A percentile compares a stretch with the other conserved stretches of the same genome.
phyloP scores from a whole-genome alignment of 2,888 invertebrate genomes.

The Eueremaeus valkanovi region DNA sequence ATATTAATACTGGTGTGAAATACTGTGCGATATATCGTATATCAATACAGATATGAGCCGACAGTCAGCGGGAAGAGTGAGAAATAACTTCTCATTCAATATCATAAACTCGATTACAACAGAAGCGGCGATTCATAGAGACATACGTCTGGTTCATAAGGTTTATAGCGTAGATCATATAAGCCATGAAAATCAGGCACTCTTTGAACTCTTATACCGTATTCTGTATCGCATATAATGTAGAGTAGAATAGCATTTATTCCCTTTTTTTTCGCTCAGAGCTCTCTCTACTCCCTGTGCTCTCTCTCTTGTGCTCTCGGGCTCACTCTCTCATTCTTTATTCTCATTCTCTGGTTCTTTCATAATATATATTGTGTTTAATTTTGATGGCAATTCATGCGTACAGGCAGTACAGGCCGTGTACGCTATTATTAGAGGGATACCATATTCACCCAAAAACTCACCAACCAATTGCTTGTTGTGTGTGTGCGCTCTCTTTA shows the following conservation, averaged over 20 bases:
- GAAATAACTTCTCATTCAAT: background rate
- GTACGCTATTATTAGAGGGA: constrained; percentile 8
- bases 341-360: no score
- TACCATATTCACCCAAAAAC: constrained; percentile 16
- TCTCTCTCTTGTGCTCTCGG: no score
- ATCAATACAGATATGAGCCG: no score
- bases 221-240: no score
- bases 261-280: background rate
- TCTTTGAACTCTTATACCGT: background rate
- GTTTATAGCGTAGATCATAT: no score
- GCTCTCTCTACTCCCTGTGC: no score
- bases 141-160: background rate
- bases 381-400: constrained; percentile 4
- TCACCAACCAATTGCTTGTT: constrained; percentile 9
- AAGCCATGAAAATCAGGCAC: background rate
- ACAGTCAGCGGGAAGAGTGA: no score
- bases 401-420: background rate
- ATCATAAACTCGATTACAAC: background rate
- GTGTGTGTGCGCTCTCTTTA: no score
- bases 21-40: no score
- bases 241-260: no score
- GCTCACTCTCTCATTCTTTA: no score
- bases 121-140: background rate
- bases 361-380: background rate
- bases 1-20: background rate